Conservation (phyloP, 2,797 vertebrate species). For the Epinephelus coioides region DNA sequence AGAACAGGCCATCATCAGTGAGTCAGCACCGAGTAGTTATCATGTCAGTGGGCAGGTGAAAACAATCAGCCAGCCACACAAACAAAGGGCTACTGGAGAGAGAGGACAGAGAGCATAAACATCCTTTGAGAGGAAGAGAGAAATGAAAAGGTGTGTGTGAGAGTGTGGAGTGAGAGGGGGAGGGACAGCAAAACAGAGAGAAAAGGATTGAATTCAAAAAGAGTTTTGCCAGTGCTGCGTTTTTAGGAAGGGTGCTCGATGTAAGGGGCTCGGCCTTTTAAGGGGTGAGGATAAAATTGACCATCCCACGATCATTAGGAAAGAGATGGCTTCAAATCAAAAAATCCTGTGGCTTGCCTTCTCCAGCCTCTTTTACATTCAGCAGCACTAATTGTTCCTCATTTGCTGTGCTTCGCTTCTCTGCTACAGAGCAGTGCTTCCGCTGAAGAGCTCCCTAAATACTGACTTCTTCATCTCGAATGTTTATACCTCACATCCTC, state of each 20-base stretch:
- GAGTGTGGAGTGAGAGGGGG: conserved; percentile 29
- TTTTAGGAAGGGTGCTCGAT: conserved; percentile 22
- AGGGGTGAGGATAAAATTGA: conserved; percentile 31
- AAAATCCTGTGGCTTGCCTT: conserved; percentile 40
- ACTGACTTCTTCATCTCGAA: conserved; percentile 38
- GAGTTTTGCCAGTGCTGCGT: background rate
- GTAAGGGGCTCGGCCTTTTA: conserved; percentile 32
- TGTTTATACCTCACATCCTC: conserved; percentile 29
- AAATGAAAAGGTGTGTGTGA: conserved; percentile 38
- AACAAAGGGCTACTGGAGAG: conserved; percentile 51
- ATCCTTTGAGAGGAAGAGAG: conserved; percentile 47
- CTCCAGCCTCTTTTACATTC: conserved; percentile 42
- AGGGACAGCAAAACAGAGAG: background rate
- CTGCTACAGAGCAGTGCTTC: conserved; percentile 16
- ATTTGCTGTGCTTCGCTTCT: conserved; percentile 46
- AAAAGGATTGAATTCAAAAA: conserved; percentile 25
- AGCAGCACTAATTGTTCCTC: conserved; percentile 52
- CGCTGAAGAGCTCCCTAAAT: conserved; percentile 35
- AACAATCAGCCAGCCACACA: conserved; percentile 54
- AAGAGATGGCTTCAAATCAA: conserved; percentile 58
- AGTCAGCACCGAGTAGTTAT: conserved; percentile 67
- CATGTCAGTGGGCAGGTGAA: conserved; percentile 71
- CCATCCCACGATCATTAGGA: conserved; percentile 53
- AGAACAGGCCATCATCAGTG: conserved; percentile 57
- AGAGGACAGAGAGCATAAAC: conserved; percentile 42